Conservation (phyloP, 2,797 vertebrate species). For the Distichodus sexfasciatus region DNA sequence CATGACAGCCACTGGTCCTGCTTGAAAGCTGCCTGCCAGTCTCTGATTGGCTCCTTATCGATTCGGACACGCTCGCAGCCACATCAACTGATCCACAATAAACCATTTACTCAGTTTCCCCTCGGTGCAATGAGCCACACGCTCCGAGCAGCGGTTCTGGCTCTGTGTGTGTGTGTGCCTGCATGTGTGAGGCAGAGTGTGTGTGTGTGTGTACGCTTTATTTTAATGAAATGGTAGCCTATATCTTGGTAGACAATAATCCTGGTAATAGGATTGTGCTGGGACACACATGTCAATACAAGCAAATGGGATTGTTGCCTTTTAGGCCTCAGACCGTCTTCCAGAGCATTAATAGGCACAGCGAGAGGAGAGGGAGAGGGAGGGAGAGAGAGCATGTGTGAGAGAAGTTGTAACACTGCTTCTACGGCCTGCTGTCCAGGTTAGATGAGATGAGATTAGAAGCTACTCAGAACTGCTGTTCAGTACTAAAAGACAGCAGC, state of each 20-base stretch:
- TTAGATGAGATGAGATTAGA: conserved; percentile 44
- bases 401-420: conserved; percentile 50
- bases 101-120: conserved; percentile 82
- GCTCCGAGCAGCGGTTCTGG: conserved; percentile 61
- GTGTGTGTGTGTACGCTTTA: conserved; percentile 51
- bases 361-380: background rate
- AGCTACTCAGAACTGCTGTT: conserved; percentile 17
- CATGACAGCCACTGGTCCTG: conserved; percentile 68
- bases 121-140: conserved; percentile 74
- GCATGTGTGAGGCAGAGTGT: conserved; percentile 36
- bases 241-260: conserved; percentile 78
- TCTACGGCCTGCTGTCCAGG: conserved; percentile 41
- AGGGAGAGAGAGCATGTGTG: conserved; percentile 44
- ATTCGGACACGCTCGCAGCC: conserved; percentile 80
- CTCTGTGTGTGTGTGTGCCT: conserved; percentile 19
- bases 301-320: conserved; percentile 74
- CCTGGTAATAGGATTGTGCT: conserved; percentile 77
- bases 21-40: conserved; percentile 77
- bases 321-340: conserved; percentile 56
- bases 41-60: conserved; percentile 81
- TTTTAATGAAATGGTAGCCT: conserved; percentile 80
- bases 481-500: background rate
- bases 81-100: conserved; percentile 85
- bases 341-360: conserved; percentile 48
- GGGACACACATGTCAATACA: conserved; percentile 80